Evolutionary conservation across 2,888 invertebrate genomes (phyloP), one percentile per base, ranked within the genome.

Genomic region (Caenorhabditis angaria): DNA sequence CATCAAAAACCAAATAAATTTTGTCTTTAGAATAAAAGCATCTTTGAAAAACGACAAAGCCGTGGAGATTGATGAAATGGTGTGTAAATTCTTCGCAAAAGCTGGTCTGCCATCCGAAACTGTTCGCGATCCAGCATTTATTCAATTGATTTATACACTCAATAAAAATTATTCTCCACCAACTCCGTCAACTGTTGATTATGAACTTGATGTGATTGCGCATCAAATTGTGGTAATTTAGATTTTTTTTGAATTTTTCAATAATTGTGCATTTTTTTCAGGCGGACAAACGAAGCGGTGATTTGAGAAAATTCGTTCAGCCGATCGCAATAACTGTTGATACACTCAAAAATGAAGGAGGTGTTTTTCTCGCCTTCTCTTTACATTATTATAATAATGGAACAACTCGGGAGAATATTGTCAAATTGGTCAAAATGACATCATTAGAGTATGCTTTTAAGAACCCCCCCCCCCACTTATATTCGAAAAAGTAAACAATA

Each of bases 71-170:
- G 50, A 50, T 12, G 50, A 50, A 8, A 50, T 22, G 6, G 6
- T 50, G 5, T 50, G 50, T n/a, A 50, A 50, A 22, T 50, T 50
- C 22, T 50, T 50, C 50, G 50, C 50, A n/a, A 50, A 50, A 50
- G 8, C 22, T 4, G 50, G 50, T 6, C 50, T 50, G n/a, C 50
- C 50, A 24, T 50, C 50, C 5, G 50, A 50, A 4, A 50, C 50
- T 8, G 24, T 50, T 50, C 22, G 50, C 2, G 50, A 50, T 50
- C 24, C 20, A 18, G 6, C 50, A 50, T 50, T 50, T 22, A 20
- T 50, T 20, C 50, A 50, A 50, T 12, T 50, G 4, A 8, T 50
- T 24, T 22, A 50, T 22, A 24, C 8, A 22, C 50, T 50, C 24
- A 24, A 50, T n/a, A 50, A 50, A n/a, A 22, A 24, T 20, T 50